A percentile compares a stretch with the other conserved stretches of the same genome.
Evolutionary conservation across 2,888 invertebrate genomes (phyloP).

Genomic region (Tachina fera): DNA sequence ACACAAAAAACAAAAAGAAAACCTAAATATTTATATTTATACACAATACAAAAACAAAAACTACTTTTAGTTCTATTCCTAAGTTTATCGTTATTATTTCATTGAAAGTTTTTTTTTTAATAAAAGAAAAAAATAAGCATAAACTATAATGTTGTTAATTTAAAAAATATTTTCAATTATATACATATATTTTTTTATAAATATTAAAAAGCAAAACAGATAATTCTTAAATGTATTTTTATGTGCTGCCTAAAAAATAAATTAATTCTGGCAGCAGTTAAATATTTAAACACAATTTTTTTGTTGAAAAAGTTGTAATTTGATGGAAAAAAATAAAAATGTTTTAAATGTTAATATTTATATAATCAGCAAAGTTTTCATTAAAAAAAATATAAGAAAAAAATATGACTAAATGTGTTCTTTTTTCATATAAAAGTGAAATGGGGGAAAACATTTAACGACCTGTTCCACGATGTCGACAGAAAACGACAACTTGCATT

Average conservation of each 20-base stretch:
- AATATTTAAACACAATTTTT: constrained; percentile 8
- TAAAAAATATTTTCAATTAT: constrained; percentile 45
- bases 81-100: constrained; percentile 60
- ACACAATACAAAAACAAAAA: constrained; percentile 31
- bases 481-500: too few relatives aligned
- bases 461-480: too few relatives aligned
- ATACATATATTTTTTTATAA: constrained; percentile 34
- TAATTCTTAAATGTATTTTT: constrained; percentile 5
- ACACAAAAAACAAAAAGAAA: constrained; percentile 3
- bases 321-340: constrained; percentile 37
- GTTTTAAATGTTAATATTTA: constrained; percentile 71
- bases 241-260: constrained; percentile 13
- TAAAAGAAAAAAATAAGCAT: constrained; percentile 23
- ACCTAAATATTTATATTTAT: constrained; percentile 39
- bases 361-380: constrained; percentile 69
- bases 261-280: background rate
- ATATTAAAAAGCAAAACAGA: background rate
- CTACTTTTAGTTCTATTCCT: constrained; percentile 27
- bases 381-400: constrained; percentile 61
- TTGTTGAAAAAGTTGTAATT: constrained; percentile 42
- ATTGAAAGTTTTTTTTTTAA: constrained; percentile 15
- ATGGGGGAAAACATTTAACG: too few relatives aligned
- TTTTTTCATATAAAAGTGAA: constrained; percentile 23
- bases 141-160: constrained; percentile 46
- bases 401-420: constrained; percentile 12